These are phyloP conservation scores for Epinephelus cyanopodus DNA, from an alignment of 2,113 vertebrate genomes.

Conservation along the genomic window DNA sequence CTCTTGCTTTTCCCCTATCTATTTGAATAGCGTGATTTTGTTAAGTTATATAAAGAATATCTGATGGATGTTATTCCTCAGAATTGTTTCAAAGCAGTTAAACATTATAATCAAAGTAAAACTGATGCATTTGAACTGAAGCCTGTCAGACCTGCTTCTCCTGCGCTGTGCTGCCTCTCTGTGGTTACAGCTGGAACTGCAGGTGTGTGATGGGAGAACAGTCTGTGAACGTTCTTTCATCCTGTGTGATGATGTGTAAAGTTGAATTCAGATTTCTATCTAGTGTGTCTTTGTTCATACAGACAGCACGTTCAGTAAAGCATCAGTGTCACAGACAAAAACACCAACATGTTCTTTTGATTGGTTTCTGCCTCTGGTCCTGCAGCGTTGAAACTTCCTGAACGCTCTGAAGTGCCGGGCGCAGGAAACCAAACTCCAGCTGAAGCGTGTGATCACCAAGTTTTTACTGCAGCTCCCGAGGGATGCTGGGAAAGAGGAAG, in stretches of 20 bases:
- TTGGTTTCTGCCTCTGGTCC: background rate
- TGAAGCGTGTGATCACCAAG: background rate
- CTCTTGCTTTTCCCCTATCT: too few relatives aligned
- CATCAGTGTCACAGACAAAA: background rate
- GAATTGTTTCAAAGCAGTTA: background rate
- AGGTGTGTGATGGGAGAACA: background rate
- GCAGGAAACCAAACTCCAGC: background rate
- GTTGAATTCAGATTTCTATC: too few relatives aligned
- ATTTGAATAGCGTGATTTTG: background rate
- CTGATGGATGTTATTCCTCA: background rate
- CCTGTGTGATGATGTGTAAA: background rate
- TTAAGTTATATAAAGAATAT: background rate
- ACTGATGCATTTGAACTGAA: background rate
- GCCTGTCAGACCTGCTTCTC: background rate
- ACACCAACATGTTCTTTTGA: background rate
- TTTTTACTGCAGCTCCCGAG: background rate
- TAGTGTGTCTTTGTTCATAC: too few relatives aligned
- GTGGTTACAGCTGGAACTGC: slow-evolving; percentile 7
- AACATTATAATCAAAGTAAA: too few relatives aligned
- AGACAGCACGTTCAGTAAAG: too few relatives aligned
- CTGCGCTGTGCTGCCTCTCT: background rate
- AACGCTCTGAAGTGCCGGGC: background rate
- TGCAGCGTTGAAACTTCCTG: background rate
- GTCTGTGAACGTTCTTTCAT: background rate
- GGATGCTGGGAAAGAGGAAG: background rate